Percentiles rank a stretch among this genome's conserved stretches.
Evolutionary conservation across 1,140 invertebrate genomes (phyloP).

Genomic region (Drosophila willistoni): DNA sequence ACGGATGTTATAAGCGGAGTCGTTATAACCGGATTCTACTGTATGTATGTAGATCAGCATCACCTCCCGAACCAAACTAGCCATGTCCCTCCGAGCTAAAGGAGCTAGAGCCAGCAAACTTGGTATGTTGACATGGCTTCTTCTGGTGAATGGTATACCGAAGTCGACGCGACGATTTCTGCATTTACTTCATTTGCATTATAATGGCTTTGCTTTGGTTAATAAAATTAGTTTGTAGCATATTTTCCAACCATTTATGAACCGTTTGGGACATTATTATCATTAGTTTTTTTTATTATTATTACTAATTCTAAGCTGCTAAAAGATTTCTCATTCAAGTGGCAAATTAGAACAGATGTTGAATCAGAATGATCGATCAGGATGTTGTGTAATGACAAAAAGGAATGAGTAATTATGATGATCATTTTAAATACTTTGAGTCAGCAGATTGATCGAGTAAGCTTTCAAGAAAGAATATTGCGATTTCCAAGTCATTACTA

Average conservation of each 20-base stretch:
- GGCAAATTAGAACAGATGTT: conserved; percentile 53
- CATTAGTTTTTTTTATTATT: conserved; percentile 31
- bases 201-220: conserved; percentile 25
- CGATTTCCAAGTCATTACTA: not conserved
- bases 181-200: conserved; percentile 23
- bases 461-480: not conserved
- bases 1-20: too few relatives aligned
- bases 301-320: conserved; percentile 28
- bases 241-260: conserved; percentile 39
- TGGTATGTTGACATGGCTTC: too few relatives aligned
- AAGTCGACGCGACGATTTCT: too few relatives aligned
- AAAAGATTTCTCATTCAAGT: conserved; percentile 34
- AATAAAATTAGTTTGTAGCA: conserved; percentile 29
- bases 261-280: conserved; percentile 8
- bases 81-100: too few relatives aligned
- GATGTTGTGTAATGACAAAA: conserved; percentile 23
- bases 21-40: too few relatives aligned
- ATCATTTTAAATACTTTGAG: not conserved
- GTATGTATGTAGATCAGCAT: too few relatives aligned
- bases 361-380: conserved; percentile 33
- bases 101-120: too few relatives aligned
- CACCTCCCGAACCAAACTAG: too few relatives aligned
- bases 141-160: too few relatives aligned
- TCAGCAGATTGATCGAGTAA: not conserved
- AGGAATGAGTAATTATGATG: conserved; percentile 14